Evolutionary conservation across 2,113 vertebrate genomes (phyloP).

Genomic region (Phaetusa simplex): DNA sequence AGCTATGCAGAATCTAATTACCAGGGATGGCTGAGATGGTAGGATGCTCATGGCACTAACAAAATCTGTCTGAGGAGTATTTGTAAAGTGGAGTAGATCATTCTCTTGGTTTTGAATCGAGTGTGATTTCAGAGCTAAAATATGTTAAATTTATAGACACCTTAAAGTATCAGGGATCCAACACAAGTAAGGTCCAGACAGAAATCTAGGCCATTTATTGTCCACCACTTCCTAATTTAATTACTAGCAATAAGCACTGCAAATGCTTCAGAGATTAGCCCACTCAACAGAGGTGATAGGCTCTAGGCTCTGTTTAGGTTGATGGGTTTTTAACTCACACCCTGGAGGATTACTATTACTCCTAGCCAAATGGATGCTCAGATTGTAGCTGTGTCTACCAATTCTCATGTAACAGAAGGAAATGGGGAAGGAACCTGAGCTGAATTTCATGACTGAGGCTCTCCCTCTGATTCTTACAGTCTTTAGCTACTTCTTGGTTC

Average conservation of each 20-base stretch:
- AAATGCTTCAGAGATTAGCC: not conserved
- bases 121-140: not conserved
- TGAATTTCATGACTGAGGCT: not conserved
- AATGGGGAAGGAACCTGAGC: not conserved
- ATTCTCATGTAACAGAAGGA: not conserved
- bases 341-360: not conserved
- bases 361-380: not conserved
- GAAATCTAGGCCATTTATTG: not conserved
- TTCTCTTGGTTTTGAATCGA: not conserved
- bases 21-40: not conserved
- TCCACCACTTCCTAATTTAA: not conserved
- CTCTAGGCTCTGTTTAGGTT: not conserved
- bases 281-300: not conserved
- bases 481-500: not conserved
- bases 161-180: not conserved
- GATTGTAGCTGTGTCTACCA: not conserved
- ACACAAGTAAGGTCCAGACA: not conserved
- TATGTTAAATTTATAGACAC: not conserved
- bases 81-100: not conserved
- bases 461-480: not conserved
- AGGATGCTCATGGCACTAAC: not conserved
- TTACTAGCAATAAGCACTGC: not conserved
- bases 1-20: not conserved
- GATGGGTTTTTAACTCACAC: not conserved
- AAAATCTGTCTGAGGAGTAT: not conserved